Evolutionary conservation across 2,888 invertebrate genomes (phyloP), one percentile per base, ranked within the genome.

Genomic region (Aporophyla lueneburgensis): DNA sequence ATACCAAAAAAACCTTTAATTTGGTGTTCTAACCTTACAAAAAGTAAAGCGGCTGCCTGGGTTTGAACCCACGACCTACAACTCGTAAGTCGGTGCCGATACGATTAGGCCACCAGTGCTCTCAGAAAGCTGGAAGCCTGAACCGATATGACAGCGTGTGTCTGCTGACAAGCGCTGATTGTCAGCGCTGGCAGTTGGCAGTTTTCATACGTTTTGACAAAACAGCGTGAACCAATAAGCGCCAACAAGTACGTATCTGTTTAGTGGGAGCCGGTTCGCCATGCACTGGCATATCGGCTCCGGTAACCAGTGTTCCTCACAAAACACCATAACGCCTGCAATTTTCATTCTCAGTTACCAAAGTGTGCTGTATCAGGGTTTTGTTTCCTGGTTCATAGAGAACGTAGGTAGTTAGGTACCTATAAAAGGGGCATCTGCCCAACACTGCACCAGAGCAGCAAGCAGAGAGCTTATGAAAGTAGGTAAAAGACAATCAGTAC

Each of bases 301-400:
- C 6, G 53, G 21, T n/a, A 10, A 10, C 14, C 56, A 54, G 54
- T 2, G 24, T 56, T 14, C 54, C 24, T 14, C 24, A 16, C 27
- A 27, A 27, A 27, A 58, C 16, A 27, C 9, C 27, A 16, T 27
- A 24, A 49, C 49, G 16, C 63, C 27, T 54, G 62, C 58, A 33
- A 51, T 76, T n/a, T 68, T 59, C 46, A 56, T 72, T 72, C 74
- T 53, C 63, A 58, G 58, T 69, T 86, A 86, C 83, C 80, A 81
- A 87, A 84, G 81, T 85, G 87, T 87, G 91, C 89, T 88, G 89
- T 89, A 85, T 83, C 81, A 83, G 87, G 90, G 89, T 91, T 93
- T 92, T 91, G 88, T 91, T 93, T 89, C 91, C 91, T 86, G 89
- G 90, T 91, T 90, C 87, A 73, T 81, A 80, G 81, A 81, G 85